Base-by-base conservation (phyloP, 2,888 invertebrate genomes). In the Sympetrum striolatum region DNA sequence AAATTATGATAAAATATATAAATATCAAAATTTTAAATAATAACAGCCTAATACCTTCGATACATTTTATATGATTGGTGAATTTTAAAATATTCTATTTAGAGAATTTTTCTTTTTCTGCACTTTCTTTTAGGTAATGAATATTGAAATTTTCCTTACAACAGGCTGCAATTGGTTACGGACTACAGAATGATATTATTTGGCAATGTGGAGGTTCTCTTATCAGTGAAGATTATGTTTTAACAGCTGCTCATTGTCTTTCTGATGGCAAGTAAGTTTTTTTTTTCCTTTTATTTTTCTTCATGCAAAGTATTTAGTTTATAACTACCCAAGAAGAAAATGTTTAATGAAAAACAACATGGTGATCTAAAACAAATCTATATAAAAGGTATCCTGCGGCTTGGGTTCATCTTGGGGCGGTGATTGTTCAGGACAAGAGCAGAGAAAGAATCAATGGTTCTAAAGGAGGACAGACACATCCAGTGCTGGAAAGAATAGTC, bases 211-310 rank as follows among this genome's bases (percentile, higher is more conserved):
- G 96, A 0, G 97, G 96, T 0, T 95, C 95, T 14, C 94, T 97
- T 12, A 95, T 97, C 91, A 96, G 96, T 90, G 93, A 96, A 1
- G 94, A 94, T 14, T 96, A 95, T 93, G 95, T 97, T 48, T 92
- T 97, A 5, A 96, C 96, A 0, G 96, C 96, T 0, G 96, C 96
- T 0, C 97, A 97, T 93, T 97, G 97, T 92, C 64, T 81, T 48
- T n/a, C n/a, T 44, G 81, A 25, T 44, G 81, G 81, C 18, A 3
- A 81, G 81, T 81, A 44, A 39, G 81, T 81, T 1, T 25, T 12
- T 15, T 81, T n/a, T 37, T 31, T 37, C 2, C 3, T 39, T 80
- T 4, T 8, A 25, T n/a, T 10, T 12, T 18, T 80, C 22, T 80
- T 18, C 1, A 53, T 44, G 10, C 39, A 10, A 44, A 44, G 44